Evolutionary conservation across 64 coral and sea anemone genomes (phyloP).

Genomic region (Montipora capricornis): DNA sequence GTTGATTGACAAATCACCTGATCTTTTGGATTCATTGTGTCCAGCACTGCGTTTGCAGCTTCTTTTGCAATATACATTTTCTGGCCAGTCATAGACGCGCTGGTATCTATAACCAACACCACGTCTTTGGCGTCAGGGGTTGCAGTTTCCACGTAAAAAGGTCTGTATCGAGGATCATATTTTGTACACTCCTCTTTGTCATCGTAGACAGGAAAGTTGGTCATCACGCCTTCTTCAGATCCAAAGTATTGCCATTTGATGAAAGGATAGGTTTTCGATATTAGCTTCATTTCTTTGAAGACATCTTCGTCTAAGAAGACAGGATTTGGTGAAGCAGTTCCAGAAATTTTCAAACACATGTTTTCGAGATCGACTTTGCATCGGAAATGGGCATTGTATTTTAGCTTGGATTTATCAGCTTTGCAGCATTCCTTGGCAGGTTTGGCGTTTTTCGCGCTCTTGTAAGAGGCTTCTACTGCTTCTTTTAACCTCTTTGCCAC

Average conservation of each 20-base stretch:
- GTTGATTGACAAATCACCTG: conserved; percentile 33
- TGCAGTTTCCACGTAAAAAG: conserved; percentile 70
- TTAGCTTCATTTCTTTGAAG: conserved; percentile 41
- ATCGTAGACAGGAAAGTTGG: conserved; percentile 23
- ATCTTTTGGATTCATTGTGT: conserved; percentile 72
- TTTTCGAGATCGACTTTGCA: conserved; percentile 18
- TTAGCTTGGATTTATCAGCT: not conserved
- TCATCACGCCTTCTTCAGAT: conserved; percentile 54
- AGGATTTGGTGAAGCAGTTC: not conserved
- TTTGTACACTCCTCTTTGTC: conserved; percentile 12
- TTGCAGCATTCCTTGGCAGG: conserved; percentile 54
- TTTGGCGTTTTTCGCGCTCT: not conserved
- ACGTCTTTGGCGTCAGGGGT: conserved; percentile 68
- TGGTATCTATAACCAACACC: conserved; percentile 68
- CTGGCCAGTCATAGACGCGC: conserved; percentile 56
- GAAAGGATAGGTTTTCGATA: conserved; percentile 11
- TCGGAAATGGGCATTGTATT: conserved; percentile 22
- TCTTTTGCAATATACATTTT: conserved; percentile 52
- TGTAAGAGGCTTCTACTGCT: conserved; percentile 46
- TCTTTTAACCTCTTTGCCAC: conserved; percentile 3
- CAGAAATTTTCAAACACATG: conserved; percentile 13
- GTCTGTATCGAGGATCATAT: conserved; percentile 60
- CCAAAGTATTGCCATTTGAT: conserved; percentile 76
- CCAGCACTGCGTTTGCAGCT: conserved; percentile 69
- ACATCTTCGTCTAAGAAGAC: not conserved